These are phyloP conservation scores for Apolygus lucorum DNA, from an alignment of 1,140 invertebrate genomes.

Conservation along the genomic window DNA sequence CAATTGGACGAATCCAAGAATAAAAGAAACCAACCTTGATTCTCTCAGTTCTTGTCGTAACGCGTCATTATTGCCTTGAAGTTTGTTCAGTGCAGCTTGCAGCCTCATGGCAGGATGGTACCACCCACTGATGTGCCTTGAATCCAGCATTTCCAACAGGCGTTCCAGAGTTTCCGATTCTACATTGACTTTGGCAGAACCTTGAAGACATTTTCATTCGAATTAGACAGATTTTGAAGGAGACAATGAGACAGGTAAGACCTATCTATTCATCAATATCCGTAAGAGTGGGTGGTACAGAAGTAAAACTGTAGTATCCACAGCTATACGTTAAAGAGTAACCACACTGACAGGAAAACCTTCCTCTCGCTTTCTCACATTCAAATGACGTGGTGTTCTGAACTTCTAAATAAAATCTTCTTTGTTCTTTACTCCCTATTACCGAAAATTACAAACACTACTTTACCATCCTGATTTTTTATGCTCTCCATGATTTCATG, in stretches of 20 bases:
- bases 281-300: no score
- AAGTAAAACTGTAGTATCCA: no score
- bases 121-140: conserved; percentile 59
- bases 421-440: neutral
- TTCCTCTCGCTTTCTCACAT: no score
- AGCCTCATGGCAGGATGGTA: conserved; percentile 65
- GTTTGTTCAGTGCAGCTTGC: conserved; percentile 53
- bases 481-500: conserved; percentile 56
- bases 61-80: conserved; percentile 49
- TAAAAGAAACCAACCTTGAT: conserved; percentile 28
- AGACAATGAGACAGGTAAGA: no score
- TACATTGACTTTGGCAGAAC: conserved; percentile 33
- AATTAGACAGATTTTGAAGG: no score
- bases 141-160: conserved; percentile 53
- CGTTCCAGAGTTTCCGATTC: conserved; percentile 50
- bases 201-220: no score
- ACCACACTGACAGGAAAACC: no score
- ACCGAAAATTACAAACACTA: neutral
- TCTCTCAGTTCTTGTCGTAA: conserved; percentile 44
- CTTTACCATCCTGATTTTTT: conserved; percentile 47
- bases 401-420: no score
- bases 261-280: no score
- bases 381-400: no score
- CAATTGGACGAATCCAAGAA: no score
- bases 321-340: no score